Evolutionary conservation across 2,113 vertebrate species (phyloP).

Genomic region (Phalacrocorax carbo): DNA sequence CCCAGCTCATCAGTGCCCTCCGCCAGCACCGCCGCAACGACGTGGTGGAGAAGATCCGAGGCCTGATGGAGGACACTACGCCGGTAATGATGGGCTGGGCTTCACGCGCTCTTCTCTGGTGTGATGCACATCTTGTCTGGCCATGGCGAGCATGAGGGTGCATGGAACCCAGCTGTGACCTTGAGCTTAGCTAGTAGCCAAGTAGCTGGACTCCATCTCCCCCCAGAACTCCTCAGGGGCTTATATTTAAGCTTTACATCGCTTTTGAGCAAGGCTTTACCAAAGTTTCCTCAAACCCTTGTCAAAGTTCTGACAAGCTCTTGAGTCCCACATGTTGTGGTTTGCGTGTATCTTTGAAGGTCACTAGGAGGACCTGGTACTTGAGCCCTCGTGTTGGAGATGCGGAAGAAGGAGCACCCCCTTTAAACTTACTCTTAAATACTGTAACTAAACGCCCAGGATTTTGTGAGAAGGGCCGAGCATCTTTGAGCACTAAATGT

Average conservation of each 20-base stretch:
- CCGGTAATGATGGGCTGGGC: slow-evolving; percentile 73
- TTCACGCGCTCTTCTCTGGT: rapidly evolving
- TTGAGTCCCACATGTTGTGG: rapidly evolving
- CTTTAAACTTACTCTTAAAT: background rate
- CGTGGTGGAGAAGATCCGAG: slow-evolving; percentile 94
- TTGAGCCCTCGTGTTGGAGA: rapidly evolving
- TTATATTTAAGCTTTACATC: background rate
- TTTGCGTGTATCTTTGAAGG: background rate
- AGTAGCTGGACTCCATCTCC: background rate
- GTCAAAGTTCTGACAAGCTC: background rate
- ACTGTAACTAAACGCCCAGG: background rate
- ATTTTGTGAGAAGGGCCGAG: background rate
- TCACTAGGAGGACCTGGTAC: background rate
- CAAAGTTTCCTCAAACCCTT: background rate
- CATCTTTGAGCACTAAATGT: background rate
- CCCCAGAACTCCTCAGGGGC: rapidly evolving
- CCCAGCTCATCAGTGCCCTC: slow-evolving; percentile 91
- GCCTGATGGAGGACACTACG: slow-evolving; percentile 92
- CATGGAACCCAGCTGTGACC: rapidly evolving
- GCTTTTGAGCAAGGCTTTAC: background rate
- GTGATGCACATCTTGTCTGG: rapidly evolving
- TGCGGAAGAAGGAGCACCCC: background rate
- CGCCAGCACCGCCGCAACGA: slow-evolving; percentile 91
- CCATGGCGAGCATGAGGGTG: rapidly evolving
- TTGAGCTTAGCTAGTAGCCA: rapidly evolving